Evolutionary conservation across 53 echinoderm and acorn worm species (phyloP), one percentile per base, ranked within the genome.

Genomic region (Luidia sarsii): DNA sequence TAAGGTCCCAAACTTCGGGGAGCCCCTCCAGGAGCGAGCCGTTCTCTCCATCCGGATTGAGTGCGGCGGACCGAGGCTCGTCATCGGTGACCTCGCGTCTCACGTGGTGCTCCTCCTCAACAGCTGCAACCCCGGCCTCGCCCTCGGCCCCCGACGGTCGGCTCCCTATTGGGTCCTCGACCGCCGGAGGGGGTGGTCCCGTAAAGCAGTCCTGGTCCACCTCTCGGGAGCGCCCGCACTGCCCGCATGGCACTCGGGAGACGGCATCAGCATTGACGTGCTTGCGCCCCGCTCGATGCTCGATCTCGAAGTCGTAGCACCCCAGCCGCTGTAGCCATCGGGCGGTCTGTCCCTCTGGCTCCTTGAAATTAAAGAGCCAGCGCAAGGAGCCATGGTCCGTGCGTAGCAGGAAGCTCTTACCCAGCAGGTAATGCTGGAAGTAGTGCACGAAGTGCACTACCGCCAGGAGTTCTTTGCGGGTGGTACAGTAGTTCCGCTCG

Each of bases 361-460:
- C 61, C 0, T 18, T 32, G 33, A 61, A 33, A 3, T 61, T 61
- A 15, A 61, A 61, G 15, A 61, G 61, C 33, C 32, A 61, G 7
- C 3, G 61, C 33, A 65, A 23, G 20, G 41, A 65, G 8, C 41
- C 39, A 39, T 41, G 65, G 22, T 65, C 65, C 22, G 65, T 65
- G 2, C 65, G 20, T 5, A 65, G 65, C 22, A 65, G 65, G 41
- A 65, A 65, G 23, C 65, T 39, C 21, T 65, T 65, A 5, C 65
- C 65, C 23, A 65, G 65, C 5, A 65, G 41, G 29, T 39, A 39
- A 41, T 65, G 65, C 21, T 61, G 38, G 43, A 65, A 65, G 39
- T 65, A 65, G 41, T 65, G 65, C 4, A 39, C 65, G 22, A 65
- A 65, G 39, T 65, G 43, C 21, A 65, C 65, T 21, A 65, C 65